Conservation (phyloP, 2,113 vertebrate genomes). For the Nannospalax galili region DNA sequence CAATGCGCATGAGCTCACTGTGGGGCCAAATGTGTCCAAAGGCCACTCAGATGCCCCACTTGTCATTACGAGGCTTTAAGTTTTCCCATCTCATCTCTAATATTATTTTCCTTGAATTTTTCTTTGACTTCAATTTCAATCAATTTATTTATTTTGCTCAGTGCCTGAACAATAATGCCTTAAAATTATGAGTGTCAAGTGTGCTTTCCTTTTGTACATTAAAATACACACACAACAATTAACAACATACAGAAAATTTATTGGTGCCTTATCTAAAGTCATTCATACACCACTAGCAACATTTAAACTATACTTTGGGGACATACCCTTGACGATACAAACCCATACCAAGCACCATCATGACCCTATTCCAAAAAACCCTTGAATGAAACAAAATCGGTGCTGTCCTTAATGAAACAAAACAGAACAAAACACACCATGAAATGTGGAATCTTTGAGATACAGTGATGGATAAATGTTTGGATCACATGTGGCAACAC, state of each 20-base stretch:
- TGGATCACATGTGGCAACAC: neutral
- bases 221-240: neutral
- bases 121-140: neutral
- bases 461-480: neutral
- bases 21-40: neutral
- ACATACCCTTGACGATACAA: neutral
- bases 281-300: neutral
- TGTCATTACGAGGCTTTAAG: neutral
- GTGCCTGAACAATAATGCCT: conserved; percentile 20
- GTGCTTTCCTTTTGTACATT: neutral
- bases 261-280: neutral
- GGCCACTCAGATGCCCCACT: neutral
- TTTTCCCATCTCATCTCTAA: neutral
- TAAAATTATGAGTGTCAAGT: neutral
- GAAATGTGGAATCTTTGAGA: neutral
- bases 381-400: neutral
- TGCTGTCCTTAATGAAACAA: neutral
- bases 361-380: neutral
- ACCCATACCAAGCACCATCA: neutral
- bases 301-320: neutral
- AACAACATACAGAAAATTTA: neutral
- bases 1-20: neutral
- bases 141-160: neutral
- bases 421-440: neutral
- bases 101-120: neutral